Conservation (phyloP, 2,888 invertebrate species). For the Lamellibrachia columna region DNA sequence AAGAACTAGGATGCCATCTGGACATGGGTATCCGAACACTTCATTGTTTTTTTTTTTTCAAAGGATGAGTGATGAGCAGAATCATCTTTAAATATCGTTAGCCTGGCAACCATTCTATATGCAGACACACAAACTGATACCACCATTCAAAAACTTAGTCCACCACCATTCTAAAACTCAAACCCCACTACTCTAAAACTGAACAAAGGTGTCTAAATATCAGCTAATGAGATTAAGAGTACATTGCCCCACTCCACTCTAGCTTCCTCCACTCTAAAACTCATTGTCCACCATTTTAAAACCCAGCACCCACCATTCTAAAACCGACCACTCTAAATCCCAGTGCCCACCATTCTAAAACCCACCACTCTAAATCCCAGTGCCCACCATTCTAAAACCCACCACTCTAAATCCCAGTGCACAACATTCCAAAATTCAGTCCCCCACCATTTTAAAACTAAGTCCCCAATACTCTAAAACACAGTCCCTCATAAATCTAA, state of each 20-base stretch:
- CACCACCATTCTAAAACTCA: not conserved
- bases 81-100: too few species aligned
- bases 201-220: too few species aligned
- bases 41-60: not conserved
- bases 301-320: not conserved
- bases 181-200: not conserved
- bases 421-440: not conserved
- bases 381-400: too few species aligned
- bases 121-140: not conserved
- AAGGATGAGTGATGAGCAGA: too few species aligned
- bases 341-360: too few species aligned
- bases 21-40: not conserved
- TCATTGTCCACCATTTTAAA: not conserved
- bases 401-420: too few species aligned
- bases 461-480: too few species aligned
- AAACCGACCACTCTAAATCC: not conserved
- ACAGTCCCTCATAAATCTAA: too few species aligned
- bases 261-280: not conserved
- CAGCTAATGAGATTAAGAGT: too few species aligned
- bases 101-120: too few species aligned
- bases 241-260: too few species aligned
- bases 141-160: not conserved
- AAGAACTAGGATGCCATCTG: not conserved
- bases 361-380: too few species aligned
- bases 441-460: not conserved